Percentiles rank a stretch among this genome's conserved stretches.
Conservation (phyloP, 92 coral and sea anemone genomes). For the Porites rus region DNA sequence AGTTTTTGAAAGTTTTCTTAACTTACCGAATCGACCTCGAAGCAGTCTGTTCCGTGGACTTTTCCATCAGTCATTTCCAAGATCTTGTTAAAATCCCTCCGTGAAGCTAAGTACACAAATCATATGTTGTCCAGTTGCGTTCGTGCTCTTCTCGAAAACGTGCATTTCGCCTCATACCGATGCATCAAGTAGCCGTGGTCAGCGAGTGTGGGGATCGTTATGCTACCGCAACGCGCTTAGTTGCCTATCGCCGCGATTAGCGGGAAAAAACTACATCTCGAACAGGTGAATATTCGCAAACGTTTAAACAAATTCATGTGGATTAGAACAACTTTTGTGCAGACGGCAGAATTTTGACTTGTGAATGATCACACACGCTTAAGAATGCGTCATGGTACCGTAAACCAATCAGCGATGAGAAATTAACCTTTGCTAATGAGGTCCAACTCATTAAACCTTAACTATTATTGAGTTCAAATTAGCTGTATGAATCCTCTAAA, state of each 20-base stretch:
- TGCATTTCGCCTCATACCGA: neutral
- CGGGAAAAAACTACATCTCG: neutral
- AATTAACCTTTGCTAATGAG: slow-evolving; percentile 2
- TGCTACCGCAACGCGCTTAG: neutral
- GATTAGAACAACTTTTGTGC: slow-evolving; percentile 8
- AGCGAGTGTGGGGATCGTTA: neutral
- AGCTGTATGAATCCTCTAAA: slow-evolving; percentile 3
- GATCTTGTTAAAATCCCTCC: neutral
- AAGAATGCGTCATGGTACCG: slow-evolving; percentile 28
- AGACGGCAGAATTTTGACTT: slow-evolving; percentile 17
- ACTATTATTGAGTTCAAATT: slow-evolving; percentile 12
- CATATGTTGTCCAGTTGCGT: neutral
- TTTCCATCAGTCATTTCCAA: slow-evolving; percentile 66
- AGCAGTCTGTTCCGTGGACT: slow-evolving; percentile 87
- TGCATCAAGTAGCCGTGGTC: neutral
- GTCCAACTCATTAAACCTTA: neutral
- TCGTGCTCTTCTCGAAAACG: neutral
- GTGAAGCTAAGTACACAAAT: slow-evolving; percentile 31
- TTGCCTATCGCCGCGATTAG: neutral
- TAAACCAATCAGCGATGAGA: slow-evolving; percentile 4
- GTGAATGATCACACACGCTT: slow-evolving; percentile 24
- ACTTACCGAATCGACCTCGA: slow-evolving; percentile 95
- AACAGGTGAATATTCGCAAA: neutral
- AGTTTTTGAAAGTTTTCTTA: slow-evolving; percentile 32
- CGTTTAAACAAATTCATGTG: slow-evolving; percentile 26